Evolutionary conservation across 1,140 invertebrate species (phyloP).

Genomic region (Tyrophagus putrescentiae): DNA sequence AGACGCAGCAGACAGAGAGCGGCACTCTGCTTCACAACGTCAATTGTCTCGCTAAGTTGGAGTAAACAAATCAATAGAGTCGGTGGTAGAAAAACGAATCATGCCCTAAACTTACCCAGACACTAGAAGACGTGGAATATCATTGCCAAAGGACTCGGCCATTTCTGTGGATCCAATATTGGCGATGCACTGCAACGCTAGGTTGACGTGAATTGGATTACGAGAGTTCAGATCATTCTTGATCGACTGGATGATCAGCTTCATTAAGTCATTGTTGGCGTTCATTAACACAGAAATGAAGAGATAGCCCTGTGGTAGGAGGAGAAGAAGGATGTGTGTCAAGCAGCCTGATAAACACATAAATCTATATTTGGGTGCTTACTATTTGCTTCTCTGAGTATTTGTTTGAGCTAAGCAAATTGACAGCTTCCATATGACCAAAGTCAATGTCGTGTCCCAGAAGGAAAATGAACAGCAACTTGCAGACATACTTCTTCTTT

Average conservation of each 20-base stretch:
- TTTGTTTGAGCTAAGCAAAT: slow-evolving; percentile 98
- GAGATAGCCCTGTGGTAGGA: slow-evolving; percentile 42
- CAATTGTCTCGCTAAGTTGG: slow-evolving; percentile 83
- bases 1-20: slow-evolving; percentile 85
- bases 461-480: slow-evolving; percentile 96
- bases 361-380: slow-evolving; percentile 36
- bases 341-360: not conserved
- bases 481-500: slow-evolving; percentile 99
- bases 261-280: slow-evolving; percentile 96
- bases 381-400: slow-evolving; percentile 99
- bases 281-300: slow-evolving; percentile 72
- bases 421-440: slow-evolving; percentile 99
- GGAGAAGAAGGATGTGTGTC: not conserved
- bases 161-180: slow-evolving; percentile 99
- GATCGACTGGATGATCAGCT: slow-evolving; percentile 97
- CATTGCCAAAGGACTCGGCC: slow-evolving; percentile 94
- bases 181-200: slow-evolving; percentile 98
- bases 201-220: slow-evolving; percentile 95
- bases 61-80: not conserved
- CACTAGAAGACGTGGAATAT: slow-evolving; percentile 93
- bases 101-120: slow-evolving; percentile 54
- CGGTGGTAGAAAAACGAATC: not conserved
- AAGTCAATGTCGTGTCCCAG: slow-evolving; percentile 99
- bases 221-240: slow-evolving; percentile 93
- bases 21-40: slow-evolving; percentile 98